Percentiles rank a stretch among this genome's conserved stretches.
phyloP scores from a whole-genome alignment of 2,797 vertebrate species.

The Pangasius krempfi region DNA sequence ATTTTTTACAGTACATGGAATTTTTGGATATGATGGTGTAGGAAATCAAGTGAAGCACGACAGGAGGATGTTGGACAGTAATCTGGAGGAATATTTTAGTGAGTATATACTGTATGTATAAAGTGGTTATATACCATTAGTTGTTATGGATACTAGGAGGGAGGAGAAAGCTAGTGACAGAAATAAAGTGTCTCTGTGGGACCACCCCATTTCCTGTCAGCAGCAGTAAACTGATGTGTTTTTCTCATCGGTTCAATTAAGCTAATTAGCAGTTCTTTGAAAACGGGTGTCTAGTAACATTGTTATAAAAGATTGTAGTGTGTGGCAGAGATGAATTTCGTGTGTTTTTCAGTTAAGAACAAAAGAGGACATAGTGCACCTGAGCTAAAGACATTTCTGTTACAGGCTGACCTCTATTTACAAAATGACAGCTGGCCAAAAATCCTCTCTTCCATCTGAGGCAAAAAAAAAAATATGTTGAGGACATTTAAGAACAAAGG shows the following conservation, averaged over 20 bases:
- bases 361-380: constrained; percentile 7
- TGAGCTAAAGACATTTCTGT: constrained; percentile 8
- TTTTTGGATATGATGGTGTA: background rate
- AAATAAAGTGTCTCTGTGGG: background rate
- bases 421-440: constrained; percentile 3
- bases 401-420: constrained; percentile 36
- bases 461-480: background rate
- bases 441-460: background rate
- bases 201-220: constrained; percentile 12
- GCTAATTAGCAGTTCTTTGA: constrained; percentile 46
- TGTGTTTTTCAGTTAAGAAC: constrained; percentile 41
- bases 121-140: background rate
- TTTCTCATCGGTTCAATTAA: constrained; percentile 48
- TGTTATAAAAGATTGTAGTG: constrained; percentile 44
- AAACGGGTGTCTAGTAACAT: constrained; percentile 3
- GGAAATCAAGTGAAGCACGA: background rate
- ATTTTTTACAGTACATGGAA: background rate
- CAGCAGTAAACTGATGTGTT: constrained; percentile 30
- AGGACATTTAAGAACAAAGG: background rate
- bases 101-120: background rate
- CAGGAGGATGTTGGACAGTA: background rate
- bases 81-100: constrained; percentile 5
- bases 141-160: background rate
- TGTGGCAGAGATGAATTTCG: constrained; percentile 35
- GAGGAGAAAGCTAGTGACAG: background rate